phyloP scores from a whole-genome alignment of 2,797 vertebrate species.

The Merluccius polli region DNA sequence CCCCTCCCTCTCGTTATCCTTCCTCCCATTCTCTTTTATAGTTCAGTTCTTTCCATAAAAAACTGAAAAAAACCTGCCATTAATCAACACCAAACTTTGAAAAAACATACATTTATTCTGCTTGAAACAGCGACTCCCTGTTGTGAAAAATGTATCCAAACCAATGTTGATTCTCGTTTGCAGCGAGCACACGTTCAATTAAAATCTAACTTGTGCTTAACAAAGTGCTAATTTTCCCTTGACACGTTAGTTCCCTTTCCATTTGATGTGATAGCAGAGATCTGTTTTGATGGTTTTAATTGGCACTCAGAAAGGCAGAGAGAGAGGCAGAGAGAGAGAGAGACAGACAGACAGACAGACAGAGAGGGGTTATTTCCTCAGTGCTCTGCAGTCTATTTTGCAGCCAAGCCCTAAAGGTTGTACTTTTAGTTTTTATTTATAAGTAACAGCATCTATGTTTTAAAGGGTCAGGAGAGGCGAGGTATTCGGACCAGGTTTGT shows the following conservation, averaged over 20 bases:
- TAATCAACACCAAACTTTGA: constrained; percentile 32
- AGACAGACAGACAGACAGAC: not conserved
- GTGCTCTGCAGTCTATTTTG: not conserved
- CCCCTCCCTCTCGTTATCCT: not conserved
- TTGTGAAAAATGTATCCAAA: constrained; percentile 45
- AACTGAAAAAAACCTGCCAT: not conserved
- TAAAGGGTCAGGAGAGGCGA: constrained; percentile 6
- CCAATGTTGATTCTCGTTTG: constrained; percentile 44
- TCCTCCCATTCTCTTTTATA: not conserved
- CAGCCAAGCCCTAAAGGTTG: not conserved
- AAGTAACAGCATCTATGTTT: constrained; percentile 22
- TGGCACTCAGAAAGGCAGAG: constrained; percentile 5
- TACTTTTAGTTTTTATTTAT: not conserved
- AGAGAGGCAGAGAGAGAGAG: not conserved
- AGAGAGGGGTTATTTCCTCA: not conserved
- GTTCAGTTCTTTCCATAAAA: constrained; percentile 28
- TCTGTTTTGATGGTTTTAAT: constrained; percentile 17
- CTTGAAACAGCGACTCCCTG: constrained; percentile 37
- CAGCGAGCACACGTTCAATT: constrained; percentile 46
- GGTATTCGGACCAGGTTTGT: constrained; percentile 15
- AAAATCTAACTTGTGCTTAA: constrained; percentile 39
- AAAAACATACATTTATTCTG: constrained; percentile 44
- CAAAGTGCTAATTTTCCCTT: constrained; percentile 27
- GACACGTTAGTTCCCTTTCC: constrained; percentile 21
- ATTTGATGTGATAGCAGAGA: constrained; percentile 18